phyloP scores from a whole-genome alignment of 2,797 vertebrate species.

The Gadopsis bispinosus region DNA sequence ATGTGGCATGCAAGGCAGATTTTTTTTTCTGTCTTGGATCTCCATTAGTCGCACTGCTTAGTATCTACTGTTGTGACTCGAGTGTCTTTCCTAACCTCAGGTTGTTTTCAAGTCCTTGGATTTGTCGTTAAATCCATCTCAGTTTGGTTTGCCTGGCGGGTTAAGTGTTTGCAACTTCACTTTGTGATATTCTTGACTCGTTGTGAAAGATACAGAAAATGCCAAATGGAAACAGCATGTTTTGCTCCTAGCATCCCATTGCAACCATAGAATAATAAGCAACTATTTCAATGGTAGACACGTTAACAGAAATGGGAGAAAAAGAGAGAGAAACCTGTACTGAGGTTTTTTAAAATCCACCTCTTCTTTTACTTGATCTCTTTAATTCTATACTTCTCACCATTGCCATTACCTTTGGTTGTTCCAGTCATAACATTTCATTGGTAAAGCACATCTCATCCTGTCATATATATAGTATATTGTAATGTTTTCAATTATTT shows the following conservation, averaged over 20 bases:
- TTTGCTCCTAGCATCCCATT: constrained; percentile 48
- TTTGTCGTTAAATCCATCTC: constrained; percentile 27
- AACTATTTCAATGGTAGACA: constrained; percentile 10
- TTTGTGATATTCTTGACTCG: constrained; percentile 29
- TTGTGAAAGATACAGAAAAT: constrained; percentile 21
- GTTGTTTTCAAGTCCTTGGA: constrained; percentile 32
- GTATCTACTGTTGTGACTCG: neutral
- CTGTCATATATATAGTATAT: neutral
- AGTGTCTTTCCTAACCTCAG: constrained; percentile 26
- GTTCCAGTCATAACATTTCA: neutral
- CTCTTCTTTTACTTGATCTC: constrained; percentile 38
- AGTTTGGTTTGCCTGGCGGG: constrained; percentile 22
- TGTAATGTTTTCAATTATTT: neutral
- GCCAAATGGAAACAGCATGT: constrained; percentile 50
- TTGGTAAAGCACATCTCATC: neutral
- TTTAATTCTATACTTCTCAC: constrained; percentile 8
- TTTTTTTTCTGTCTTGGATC: constrained; percentile 7
- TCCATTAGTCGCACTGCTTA: neutral
- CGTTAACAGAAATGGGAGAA: constrained; percentile 5
- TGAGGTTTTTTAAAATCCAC: constrained; percentile 13
- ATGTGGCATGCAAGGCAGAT: neutral
- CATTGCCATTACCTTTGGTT: constrained; percentile 1
- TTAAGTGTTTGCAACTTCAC: constrained; percentile 39
- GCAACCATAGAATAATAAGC: constrained; percentile 48
- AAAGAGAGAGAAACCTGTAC: neutral